Base-by-base conservation (phyloP, 2,888 invertebrate species). In the Amphiduros pacificus region DNA sequence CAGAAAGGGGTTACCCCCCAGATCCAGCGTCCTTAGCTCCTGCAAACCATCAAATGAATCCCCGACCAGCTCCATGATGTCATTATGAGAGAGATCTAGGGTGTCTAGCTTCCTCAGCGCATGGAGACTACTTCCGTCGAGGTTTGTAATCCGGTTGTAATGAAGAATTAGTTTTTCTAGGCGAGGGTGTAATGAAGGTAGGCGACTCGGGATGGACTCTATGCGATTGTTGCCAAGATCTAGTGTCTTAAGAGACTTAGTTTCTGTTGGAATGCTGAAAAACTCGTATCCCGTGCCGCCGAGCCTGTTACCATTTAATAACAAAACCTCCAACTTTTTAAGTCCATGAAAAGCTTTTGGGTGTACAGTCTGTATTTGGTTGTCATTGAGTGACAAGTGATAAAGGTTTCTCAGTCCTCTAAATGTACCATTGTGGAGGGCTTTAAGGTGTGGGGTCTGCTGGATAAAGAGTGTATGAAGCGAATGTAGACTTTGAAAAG, bases 151-250 rank as follows among this genome's bases (percentile, higher is more conserved):
- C 29, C 58, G 29, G 50, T 58, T 58, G 22, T 58, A 58, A 40
- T 58, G 58, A 49, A 58, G 51, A n/a, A 58, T 31, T 9, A 58
- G 58, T 6, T 48, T 32, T 14, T 48, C 27, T n/a, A 58, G 31
- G 14, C 50, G n/a, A 14, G 58, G 58, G 24, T 58, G 58, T 17
- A 31, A 51, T 1, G 27, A 28, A 2, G 50, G 9, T 26, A 58
- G 32, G 24, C 48, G 29, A 17, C 24, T 50, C 1, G 58, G 58
- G 14, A 58, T 26, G 20, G 36, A 17, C 31, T 58, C 49, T 2
- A 58, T 44, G 22, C 58, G 58, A 27, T 58, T 58, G 24, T 58
- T 58, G 6, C 58, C 58, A 29, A 58, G 36, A 27, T 58, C 58
- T 5, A 58, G 32, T 6, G 32, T 49, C 29, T 24, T 26, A 31